A percentile compares a stretch with the other conserved stretches of the same genome.
Evolutionary conservation across 2,113 vertebrate species (phyloP).

Genomic region (Platichthys flesus): DNA sequence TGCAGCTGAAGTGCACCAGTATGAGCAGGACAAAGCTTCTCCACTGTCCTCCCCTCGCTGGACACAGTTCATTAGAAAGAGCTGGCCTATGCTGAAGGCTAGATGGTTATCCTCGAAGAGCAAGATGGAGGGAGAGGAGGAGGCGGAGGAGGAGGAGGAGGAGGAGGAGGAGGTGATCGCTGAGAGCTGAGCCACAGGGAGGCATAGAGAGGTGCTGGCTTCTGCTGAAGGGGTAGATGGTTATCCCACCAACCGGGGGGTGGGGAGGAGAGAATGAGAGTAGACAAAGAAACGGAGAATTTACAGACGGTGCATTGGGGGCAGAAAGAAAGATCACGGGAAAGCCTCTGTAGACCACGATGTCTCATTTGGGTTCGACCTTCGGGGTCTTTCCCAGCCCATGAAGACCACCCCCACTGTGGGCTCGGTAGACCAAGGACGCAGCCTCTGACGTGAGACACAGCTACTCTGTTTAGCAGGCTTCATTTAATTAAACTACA

Average conservation of each 20-base stretch:
- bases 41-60: conserved; percentile 56
- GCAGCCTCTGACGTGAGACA: too few relatives aligned
- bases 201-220: conserved; percentile 53
- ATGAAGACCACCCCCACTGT: too few relatives aligned
- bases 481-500: neutral
- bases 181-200: conserved; percentile 40
- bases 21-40: conserved; percentile 58
- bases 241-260: conserved; percentile 42
- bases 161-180: conserved; percentile 31
- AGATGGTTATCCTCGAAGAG: conserved; percentile 70
- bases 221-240: conserved; percentile 67
- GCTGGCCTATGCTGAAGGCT: conserved; percentile 68
- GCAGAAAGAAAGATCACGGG: neutral
- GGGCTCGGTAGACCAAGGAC: too few relatives aligned
- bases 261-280: conserved; percentile 14
- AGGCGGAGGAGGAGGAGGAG: conserved; percentile 39
- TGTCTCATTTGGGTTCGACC: too few relatives aligned
- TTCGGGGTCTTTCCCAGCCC: too few relatives aligned
- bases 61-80: conserved; percentile 73
- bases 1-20: conserved; percentile 36
- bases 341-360: too few relatives aligned
- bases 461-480: too few relatives aligned
- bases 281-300: conserved; percentile 30
- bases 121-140: conserved; percentile 56
- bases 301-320: conserved; percentile 14